A percentile compares a stretch with the other conserved stretches of the same genome.
Conservation (phyloP, 2,888 invertebrate species). For the Drosophila melanosoma region DNA sequence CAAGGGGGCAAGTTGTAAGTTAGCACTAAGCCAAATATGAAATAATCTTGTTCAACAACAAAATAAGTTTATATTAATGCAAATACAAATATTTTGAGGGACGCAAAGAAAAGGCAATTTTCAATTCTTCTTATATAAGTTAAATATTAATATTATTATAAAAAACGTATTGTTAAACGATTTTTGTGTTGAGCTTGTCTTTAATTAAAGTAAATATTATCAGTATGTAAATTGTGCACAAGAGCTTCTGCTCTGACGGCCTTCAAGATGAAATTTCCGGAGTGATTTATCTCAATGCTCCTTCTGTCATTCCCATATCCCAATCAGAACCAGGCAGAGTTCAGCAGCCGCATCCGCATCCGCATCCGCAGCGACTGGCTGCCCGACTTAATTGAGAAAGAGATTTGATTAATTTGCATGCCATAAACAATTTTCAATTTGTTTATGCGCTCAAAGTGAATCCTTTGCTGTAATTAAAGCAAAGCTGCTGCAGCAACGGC, state of each 20-base stretch:
- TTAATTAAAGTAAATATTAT: constrained; percentile 47
- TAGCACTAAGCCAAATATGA: too few species aligned
- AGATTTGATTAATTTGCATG: constrained; percentile 78
- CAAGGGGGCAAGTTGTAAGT: background rate
- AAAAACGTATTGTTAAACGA: constrained; percentile 6
- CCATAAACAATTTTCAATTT: constrained; percentile 78
- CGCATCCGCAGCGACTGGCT: background rate
- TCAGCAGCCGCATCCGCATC: background rate
- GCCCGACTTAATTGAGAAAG: constrained; percentile 66
- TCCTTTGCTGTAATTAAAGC: constrained; percentile 66
- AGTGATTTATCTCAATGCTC: constrained; percentile 17
- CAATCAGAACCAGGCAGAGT: background rate
- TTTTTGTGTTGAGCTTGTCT: constrained; percentile 26
- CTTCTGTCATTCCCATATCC: background rate
- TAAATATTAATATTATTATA: too few species aligned
- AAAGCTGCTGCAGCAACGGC: constrained; percentile 50
- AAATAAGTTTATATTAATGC: background rate
- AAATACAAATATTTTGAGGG: background rate
- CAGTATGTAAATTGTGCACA: constrained; percentile 14
- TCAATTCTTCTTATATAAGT: too few species aligned
- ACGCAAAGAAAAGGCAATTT: background rate
- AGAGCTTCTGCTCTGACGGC: constrained; percentile 11
- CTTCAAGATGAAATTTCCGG: constrained; percentile 40
- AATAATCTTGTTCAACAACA: background rate
- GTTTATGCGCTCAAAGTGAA: constrained; percentile 68